Base-by-base conservation (phyloP, 2,888 invertebrate genomes). In the Argyra leucocephala region DNA sequence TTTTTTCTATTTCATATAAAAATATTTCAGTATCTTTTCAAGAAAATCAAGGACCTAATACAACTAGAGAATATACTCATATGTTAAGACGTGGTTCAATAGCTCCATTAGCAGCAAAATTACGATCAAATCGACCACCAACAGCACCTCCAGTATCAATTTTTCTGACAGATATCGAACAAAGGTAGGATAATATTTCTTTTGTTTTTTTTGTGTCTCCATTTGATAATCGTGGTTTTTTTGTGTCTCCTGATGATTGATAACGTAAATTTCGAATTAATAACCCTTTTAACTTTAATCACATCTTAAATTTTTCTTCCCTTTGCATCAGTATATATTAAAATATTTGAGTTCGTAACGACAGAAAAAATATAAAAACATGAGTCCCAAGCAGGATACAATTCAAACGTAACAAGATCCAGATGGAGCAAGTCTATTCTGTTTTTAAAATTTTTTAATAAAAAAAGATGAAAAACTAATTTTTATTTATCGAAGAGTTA, bases 101-200 rank as follows among this genome's bases (percentile, higher is more conserved):
- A 64, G 78, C 78, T 18, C 78, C 80, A 31, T 69, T 80, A 62
- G 76, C 78, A 1, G 78, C 78, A 18, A 74, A 78, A 31, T 71
- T 80, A 15, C 73, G 76, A 18, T 73, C 75, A 18, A 80, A 78
- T 70, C 73, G 79, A 36, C 79, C 79, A 23, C 79, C 79, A 10
- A 80, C 79, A 48, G 78, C 80, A 6, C 79, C 80, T 22, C 74
- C 79, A 2, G 76, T 75, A 9, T 78, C 77, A 22, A 76, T 79
- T 22, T 78, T 76, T 66, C 71, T 75, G 31, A 67, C 69, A 9
- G 67, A 69, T n/a, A 68, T 64, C 9, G 71, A 72, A 31, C 68
- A 65, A 61, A 70, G 68, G 70, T 70, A 69, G 37, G n/a, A 48
- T 24, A 57, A 63, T 22, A 15, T 64, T 59, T 18, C 3, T 57